Evolutionary conservation across 2,797 vertebrate species (phyloP).

Genomic region (Furcifer pardalis): DNA sequence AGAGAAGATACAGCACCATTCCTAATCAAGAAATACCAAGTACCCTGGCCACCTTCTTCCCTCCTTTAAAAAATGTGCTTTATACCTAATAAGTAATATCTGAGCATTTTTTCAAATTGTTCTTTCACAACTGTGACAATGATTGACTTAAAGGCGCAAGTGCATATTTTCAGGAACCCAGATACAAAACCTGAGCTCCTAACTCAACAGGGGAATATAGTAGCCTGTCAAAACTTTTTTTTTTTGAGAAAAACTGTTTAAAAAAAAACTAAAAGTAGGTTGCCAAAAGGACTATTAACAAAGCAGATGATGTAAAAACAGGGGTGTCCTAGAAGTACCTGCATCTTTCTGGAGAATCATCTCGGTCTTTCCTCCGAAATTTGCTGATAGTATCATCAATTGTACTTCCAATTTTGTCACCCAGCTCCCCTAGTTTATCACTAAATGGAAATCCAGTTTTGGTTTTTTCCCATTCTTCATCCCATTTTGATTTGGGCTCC

Average conservation of each 20-base stretch:
- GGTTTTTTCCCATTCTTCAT: conserved; percentile 96
- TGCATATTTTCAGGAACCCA: neutral
- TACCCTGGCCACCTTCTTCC: neutral
- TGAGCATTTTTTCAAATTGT: neutral
- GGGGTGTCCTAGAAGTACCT: conserved; percentile 77
- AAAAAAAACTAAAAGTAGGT: neutral
- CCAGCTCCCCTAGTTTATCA: conserved; percentile 95
- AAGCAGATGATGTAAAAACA: neutral
- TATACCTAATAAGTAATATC: neutral
- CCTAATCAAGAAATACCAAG: neutral
- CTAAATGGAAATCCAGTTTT: conserved; percentile 94
- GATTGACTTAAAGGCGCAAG: neutral
- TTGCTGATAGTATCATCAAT: conserved; percentile 96
- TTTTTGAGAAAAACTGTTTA: neutral
- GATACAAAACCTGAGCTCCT: neutral
- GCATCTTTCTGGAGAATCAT: conserved; percentile 94
- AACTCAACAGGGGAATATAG: neutral
- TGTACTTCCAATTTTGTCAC: conserved; percentile 97
- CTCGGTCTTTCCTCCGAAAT: conserved; percentile 94
- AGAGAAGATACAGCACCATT: neutral
- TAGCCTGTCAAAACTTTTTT: neutral
- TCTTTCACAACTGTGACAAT: neutral
- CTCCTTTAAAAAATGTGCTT: too few relatives aligned
- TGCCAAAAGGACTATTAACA: conserved; percentile 9
- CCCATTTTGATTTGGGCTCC: conserved; percentile 89